A percentile compares a stretch with the other conserved stretches of the same genome.
These are phyloP conservation scores for Amblyopsis rosae DNA, from an alignment of 2,113 vertebrate species.

Conservation along the genomic window DNA sequence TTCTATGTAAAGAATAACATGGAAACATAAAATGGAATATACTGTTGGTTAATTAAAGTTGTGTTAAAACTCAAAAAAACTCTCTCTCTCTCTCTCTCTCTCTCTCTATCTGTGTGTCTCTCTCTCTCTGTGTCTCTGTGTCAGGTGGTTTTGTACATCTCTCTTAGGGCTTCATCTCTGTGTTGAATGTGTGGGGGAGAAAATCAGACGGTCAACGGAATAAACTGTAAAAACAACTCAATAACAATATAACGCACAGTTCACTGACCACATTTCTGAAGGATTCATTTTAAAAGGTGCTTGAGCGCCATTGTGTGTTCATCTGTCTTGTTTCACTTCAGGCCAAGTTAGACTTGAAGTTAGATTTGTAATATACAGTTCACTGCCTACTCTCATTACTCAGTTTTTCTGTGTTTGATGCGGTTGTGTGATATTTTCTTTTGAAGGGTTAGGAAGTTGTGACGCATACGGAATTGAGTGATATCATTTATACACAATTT, in stretches of 20 bases:
- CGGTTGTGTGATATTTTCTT: not conserved
- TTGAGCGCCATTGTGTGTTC: slow-evolving; percentile 1
- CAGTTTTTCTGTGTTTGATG: slow-evolving; percentile 3
- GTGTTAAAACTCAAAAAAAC: too few relatives aligned
- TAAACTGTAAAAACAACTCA: too few relatives aligned
- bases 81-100: slow-evolving; percentile 20
- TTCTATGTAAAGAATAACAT: too few relatives aligned
- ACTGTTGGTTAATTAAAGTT: too few relatives aligned
- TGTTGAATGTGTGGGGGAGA: slow-evolving; percentile 10
- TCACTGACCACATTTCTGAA: too few relatives aligned
- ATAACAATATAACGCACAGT: too few relatives aligned
- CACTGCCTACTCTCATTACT: not conserved
- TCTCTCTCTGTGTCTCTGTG: not conserved
- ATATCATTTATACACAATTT: too few relatives aligned
- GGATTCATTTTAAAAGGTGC: not conserved
- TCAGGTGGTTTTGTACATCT: slow-evolving; percentile 28
- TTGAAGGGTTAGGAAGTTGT: slow-evolving; percentile 9
- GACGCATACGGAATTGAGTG: too few relatives aligned
- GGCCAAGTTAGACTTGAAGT: slow-evolving; percentile 60
- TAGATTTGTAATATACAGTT: slow-evolving; percentile 40
- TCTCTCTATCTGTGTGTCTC: too few relatives aligned
- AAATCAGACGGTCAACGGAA: not conserved
- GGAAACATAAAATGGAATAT: too few relatives aligned
- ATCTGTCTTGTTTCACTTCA: slow-evolving; percentile 26
- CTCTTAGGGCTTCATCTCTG: not conserved